Percentiles rank a stretch among this genome's conserved stretches.
Conservation (phyloP, 2,797 vertebrate genomes). For the Diplodus sargus region DNA sequence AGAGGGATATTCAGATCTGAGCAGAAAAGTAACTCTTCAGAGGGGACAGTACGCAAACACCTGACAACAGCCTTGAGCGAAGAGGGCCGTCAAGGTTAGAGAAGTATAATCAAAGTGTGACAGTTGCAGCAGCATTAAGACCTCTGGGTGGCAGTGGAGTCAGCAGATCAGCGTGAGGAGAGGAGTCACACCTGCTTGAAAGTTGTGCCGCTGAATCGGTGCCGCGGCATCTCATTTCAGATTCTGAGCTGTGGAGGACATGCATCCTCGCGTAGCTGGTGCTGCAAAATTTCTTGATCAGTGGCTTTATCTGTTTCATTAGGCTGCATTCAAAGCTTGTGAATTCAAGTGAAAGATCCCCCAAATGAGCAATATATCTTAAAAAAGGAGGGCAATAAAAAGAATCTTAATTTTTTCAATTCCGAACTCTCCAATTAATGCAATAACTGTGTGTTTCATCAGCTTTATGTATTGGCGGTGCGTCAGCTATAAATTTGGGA, state of each 20-base stretch:
- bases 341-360: slow-evolving; percentile 13
- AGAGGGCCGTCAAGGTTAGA: slow-evolving; percentile 46
- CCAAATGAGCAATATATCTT: slow-evolving; percentile 32
- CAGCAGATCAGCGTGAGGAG: slow-evolving; percentile 22
- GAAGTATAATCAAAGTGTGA: slow-evolving; percentile 43
- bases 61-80: slow-evolving; percentile 24
- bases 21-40: slow-evolving; percentile 33
- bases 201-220: slow-evolving; percentile 1
- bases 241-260: slow-evolving; percentile 11
- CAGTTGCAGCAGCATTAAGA: slow-evolving; percentile 29
- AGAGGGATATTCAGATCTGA: slow-evolving; percentile 49
- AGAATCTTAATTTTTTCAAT: slow-evolving; percentile 20
- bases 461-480: slow-evolving; percentile 39
- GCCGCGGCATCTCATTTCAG: background rate
- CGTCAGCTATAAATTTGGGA: slow-evolving; percentile 42
- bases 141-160: slow-evolving; percentile 69
- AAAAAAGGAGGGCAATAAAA: slow-evolving; percentile 18
- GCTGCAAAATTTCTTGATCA: slow-evolving; percentile 8
- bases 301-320: slow-evolving; percentile 24
- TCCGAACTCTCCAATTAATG: slow-evolving; percentile 49
- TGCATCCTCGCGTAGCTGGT: background rate
- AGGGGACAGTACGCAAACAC: slow-evolving; percentile 27
- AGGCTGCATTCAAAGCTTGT: slow-evolving; percentile 7
- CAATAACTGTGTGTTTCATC: slow-evolving; percentile 46
- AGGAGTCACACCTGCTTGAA: background rate